A percentile compares a stretch with the other conserved stretches of the same genome.
These are phyloP conservation scores for Muscina levida DNA, from an alignment of 2,888 invertebrate species.

Conservation along the genomic window DNA sequence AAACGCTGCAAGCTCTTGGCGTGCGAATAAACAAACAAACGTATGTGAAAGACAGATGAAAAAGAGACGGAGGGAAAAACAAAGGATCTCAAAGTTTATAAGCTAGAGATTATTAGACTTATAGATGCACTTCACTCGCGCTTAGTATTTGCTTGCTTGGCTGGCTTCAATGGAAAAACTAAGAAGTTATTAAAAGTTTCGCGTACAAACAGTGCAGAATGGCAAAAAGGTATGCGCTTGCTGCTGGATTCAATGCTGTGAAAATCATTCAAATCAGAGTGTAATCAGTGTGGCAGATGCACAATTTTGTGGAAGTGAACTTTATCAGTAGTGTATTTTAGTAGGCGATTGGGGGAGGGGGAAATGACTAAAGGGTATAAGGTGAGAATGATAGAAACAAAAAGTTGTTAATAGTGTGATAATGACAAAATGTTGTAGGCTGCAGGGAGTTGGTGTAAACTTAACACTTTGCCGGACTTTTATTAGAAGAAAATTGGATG, in stretches of 20 bases:
- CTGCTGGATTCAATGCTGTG: not conserved
- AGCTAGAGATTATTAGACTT: constrained; percentile 39
- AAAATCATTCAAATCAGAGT: constrained; percentile 33
- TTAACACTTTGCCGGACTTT: too few relatives aligned
- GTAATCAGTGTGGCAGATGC: constrained; percentile 39
- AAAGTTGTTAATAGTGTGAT: too few relatives aligned
- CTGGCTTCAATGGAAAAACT: not conserved
- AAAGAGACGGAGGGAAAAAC: not conserved
- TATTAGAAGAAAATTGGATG: too few relatives aligned
- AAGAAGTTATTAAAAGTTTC: constrained; percentile 28
- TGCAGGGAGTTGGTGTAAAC: too few relatives aligned
- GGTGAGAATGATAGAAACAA: not conserved
- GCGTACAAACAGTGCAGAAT: constrained; percentile 6
- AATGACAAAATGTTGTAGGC: too few relatives aligned
- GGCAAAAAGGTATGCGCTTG: not conserved
- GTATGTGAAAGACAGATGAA: too few relatives aligned
- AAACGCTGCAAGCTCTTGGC: not conserved
- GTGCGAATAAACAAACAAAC: not conserved
- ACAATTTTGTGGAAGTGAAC: constrained; percentile 35
- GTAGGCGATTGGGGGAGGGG: too few relatives aligned
- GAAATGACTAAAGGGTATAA: not conserved
- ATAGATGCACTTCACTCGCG: constrained; percentile 20
- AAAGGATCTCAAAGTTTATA: constrained; percentile 26
- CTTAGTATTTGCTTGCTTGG: constrained; percentile 10
- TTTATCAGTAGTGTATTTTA: not conserved